Evolutionary conservation across 1,140 invertebrate genomes (phyloP), one percentile per base, ranked within the genome.

Genomic region (Bombus consobrinus): DNA sequence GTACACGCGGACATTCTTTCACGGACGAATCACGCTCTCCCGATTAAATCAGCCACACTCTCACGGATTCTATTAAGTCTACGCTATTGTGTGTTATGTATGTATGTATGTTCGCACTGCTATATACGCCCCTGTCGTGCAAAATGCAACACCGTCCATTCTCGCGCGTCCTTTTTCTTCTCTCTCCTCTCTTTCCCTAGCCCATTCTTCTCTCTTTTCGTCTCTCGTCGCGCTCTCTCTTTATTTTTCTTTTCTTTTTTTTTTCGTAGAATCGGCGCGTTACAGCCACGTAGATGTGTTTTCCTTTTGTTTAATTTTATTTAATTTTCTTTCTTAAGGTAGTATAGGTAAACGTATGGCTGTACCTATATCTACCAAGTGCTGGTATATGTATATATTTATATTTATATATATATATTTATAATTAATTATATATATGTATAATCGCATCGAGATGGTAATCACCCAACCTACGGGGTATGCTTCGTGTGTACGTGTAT

Each of bases 361-460:
- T 81, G 64, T 90, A 89, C 88, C 88, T 82, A 87, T 87, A 83
- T 87, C 88, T 90, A 90, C 89, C 88, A 71, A 87, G 88, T 90
- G 89, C 85, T 53, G 87, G 72, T 87, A 87, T 83, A 83, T 72
- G 43, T 83, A 78, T 87, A 47, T 83, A 73, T 83, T 64, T 83
- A 75, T 82, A 68, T 86, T 72, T 76, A 22, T 78, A 71, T 77
- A 71, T 77, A 71, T 69, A 83, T 85, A 81, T 86, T 80, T 88
- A 81, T 88, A 86, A 68, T 68, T 85, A 87, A 75, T 43, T 81
- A 87, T 85, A 88, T 89, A 85, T 89, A 76, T 88, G 82, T 87
- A 92, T 94, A 93, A 93, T 92, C 91, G 89, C 89, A 86, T 92
- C 88, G 92, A 94, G 91, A 93, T 93, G 92, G 90, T 92, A 89